phyloP scores from a whole-genome alignment of 2,888 invertebrate genomes.

The Macrophya alboannulata region DNA sequence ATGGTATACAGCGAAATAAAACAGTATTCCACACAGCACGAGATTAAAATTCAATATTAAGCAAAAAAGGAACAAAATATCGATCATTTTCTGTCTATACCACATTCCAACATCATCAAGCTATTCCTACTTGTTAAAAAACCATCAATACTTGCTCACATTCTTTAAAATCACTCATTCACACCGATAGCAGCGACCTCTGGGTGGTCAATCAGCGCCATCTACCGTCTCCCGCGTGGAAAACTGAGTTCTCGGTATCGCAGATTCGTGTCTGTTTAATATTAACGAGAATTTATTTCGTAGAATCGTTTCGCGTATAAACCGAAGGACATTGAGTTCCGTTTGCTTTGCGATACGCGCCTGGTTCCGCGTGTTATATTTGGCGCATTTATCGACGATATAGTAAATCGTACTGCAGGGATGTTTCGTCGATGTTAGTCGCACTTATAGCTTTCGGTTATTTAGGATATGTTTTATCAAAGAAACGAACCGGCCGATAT shows the following conservation, averaged over 20 bases:
- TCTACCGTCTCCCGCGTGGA: neutral
- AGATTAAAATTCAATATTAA: constrained; percentile 18
- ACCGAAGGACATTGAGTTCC: neutral
- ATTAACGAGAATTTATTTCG: neutral
- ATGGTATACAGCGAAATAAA: neutral
- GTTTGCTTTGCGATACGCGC: neutral
- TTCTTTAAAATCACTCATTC: neutral
- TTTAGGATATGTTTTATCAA: neutral
- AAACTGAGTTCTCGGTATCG: neutral
- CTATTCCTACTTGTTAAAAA: neutral
- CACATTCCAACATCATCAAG: neutral
- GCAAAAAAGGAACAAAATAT: neutral
- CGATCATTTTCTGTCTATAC: neutral
- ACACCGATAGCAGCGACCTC: neutral
- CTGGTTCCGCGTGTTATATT: neutral
- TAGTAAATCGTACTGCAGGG: neutral
- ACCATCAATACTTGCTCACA: neutral
- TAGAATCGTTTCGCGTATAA: neutral
- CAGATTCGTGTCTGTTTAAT: neutral
- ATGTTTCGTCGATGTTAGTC: neutral
- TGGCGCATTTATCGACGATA: neutral
- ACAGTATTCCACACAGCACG: neutral
- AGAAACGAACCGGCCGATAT: constrained; percentile 64
- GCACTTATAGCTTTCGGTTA: neutral
- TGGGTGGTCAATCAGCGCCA: neutral